A percentile compares a stretch with the other conserved stretches of the same genome.
phyloP scores from a whole-genome alignment of 2,888 invertebrate genomes.

The Seira sanloemensis region DNA sequence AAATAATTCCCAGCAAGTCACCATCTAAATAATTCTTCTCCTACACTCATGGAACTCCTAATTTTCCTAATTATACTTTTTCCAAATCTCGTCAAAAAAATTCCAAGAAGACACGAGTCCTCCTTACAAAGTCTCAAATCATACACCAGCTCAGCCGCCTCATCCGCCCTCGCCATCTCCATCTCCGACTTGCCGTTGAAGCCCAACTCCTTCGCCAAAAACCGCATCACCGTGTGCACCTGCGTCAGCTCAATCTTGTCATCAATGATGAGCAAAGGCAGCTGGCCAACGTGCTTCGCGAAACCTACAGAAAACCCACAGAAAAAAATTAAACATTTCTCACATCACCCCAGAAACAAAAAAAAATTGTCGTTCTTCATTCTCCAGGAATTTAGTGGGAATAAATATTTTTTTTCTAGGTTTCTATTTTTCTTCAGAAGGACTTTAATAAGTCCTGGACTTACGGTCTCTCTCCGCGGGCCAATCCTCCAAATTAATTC shows the following conservation, averaged over 20 bases:
- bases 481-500: constrained; percentile 24
- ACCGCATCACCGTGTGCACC: constrained; percentile 33
- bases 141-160: constrained; percentile 46
- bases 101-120: too few species aligned
- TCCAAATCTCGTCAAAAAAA: too few species aligned
- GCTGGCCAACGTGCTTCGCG: constrained; percentile 21
- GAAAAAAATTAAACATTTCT: background rate
- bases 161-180: constrained; percentile 41
- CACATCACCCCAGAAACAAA: too few species aligned
- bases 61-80: too few species aligned
- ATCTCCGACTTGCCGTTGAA: constrained; percentile 35
- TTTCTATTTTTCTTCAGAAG: too few species aligned
- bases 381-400: too few species aligned
- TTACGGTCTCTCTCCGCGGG: background rate
- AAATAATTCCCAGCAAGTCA: too few species aligned
- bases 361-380: too few species aligned
- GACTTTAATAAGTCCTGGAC: too few species aligned
- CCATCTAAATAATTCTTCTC: too few species aligned
- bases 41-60: too few species aligned
- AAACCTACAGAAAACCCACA: background rate
- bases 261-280: constrained; percentile 36
- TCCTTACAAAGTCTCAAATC: constrained; percentile 45
- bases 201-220: constrained; percentile 24
- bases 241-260: constrained; percentile 26
- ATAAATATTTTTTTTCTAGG: too few species aligned